Base-by-base conservation (phyloP, 2,888 invertebrate species). In the Drosophila basisetae region DNA sequence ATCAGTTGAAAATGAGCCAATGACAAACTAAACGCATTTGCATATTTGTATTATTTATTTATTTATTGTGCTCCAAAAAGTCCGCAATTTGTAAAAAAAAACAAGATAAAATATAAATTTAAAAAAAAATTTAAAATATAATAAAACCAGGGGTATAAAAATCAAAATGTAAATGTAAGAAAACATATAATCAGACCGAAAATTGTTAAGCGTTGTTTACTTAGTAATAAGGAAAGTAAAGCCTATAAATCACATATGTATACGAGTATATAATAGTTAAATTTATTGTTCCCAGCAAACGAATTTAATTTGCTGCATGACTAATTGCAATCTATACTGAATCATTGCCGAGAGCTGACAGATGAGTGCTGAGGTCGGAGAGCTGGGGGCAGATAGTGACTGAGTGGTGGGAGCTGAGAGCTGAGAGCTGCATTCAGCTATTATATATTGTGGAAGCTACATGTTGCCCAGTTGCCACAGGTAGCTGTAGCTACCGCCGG, bases 291-390 rank as follows among this genome's bases (percentile, higher is more conserved):
- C 11, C 43, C 67, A 35, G 50, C 59, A 28, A 35, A 1, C 43
- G 35, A 35, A 58, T 68, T 33, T 18, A 37, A 37, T 69, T 62
- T 59, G 35, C 37, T 43, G 22, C 39, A 47, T 73, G 76, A 79
- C 63, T 78, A 78, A 76, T 60, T 74, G 22, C 25, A 47, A 47
- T 47, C 47, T 16, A 25, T 16, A 16, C 4, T 47, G 47, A 47
- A 25, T 47, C 25, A 25, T 4, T 25, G 47, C 2, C 47, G 25
- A 25, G 7, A 16, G 47, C 22, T 47, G 22, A 25, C 47, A 25
- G 22, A 47, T 25, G 47, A 47, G 25, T 47, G 22, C 9, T 25
- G 25, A 25, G 47, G 9, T 13, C 16, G n/a, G 10, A 4, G 41
- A 4, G 18, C n/a, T 41, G 41, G n/a, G n/a, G 10, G 4, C 18